Conservation (phyloP, 2,888 invertebrate species). For the Neoaliturus tenellus region DNA sequence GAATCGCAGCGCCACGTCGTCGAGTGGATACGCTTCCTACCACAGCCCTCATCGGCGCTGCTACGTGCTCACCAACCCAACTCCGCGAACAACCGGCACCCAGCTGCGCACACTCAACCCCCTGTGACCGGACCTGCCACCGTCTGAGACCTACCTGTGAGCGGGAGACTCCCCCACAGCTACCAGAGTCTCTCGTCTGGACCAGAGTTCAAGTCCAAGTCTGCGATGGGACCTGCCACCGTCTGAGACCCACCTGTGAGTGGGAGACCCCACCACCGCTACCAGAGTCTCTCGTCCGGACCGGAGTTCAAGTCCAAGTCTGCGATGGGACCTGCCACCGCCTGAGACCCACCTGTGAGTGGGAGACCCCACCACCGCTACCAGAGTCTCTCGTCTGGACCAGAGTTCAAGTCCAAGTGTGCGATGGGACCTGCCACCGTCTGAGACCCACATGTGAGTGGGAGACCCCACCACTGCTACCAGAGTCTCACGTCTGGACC, state of each 20-base stretch:
- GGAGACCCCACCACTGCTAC: background rate
- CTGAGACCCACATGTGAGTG: background rate
- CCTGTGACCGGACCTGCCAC: slow-evolving; percentile 54
- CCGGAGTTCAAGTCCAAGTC: background rate
- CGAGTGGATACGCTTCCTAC: slow-evolving; percentile 71
- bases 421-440: background rate
- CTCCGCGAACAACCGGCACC: slow-evolving; percentile 57
- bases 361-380: background rate
- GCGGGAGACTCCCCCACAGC: background rate
- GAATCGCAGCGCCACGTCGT: slow-evolving; percentile 68
- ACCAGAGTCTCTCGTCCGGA: background rate
- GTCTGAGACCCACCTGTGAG: slow-evolving; percentile 30
- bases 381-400: too few relatives aligned
- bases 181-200: background rate
- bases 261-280: background rate
- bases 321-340: background rate
- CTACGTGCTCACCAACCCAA: slow-evolving; percentile 67
- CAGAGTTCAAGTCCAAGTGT: background rate
- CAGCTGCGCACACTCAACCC: slow-evolving; percentile 35
- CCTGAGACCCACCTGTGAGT: background rate
- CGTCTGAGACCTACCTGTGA: slow-evolving; percentile 28
- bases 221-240: slow-evolving; percentile 53
- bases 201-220: too few relatives aligned
- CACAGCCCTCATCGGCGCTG: slow-evolving; percentile 70
- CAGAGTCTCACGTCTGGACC: background rate